These are phyloP conservation scores for Drosophila robusta DNA, from an alignment of 2,888 invertebrate genomes.

Conservation along the genomic window DNA sequence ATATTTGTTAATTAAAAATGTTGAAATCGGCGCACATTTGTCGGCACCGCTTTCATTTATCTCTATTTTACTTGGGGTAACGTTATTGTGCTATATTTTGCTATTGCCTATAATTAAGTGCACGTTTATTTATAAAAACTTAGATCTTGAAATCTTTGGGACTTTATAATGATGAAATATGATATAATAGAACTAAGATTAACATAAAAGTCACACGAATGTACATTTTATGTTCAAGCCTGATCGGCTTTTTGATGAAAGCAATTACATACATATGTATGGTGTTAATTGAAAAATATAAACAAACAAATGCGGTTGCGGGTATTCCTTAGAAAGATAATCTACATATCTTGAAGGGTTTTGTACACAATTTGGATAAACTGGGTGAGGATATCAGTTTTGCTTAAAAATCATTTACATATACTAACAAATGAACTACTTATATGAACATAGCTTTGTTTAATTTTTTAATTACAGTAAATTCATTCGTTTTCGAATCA, in stretches of 20 bases:
- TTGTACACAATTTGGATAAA: too few relatives aligned
- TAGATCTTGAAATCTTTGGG: not conserved
- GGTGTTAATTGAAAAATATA: too few relatives aligned
- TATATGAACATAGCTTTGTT: slow-evolving; percentile 8
- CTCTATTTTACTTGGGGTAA: not conserved
- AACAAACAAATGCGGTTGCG: too few relatives aligned
- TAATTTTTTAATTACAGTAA: slow-evolving; percentile 14
- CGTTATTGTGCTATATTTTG: slow-evolving; percentile 2
- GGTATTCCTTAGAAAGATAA: too few relatives aligned
- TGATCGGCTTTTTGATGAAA: too few relatives aligned
- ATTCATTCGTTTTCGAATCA: slow-evolving; percentile 21
- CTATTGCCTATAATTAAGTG: not conserved
- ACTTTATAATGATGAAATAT: too few relatives aligned
- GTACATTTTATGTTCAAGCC: too few relatives aligned
- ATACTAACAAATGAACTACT: not conserved
- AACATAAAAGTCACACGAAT: too few relatives aligned
- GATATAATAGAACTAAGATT: too few relatives aligned
- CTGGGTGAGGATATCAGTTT: too few relatives aligned
- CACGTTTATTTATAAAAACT: slow-evolving; percentile 1
- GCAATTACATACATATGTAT: too few relatives aligned
- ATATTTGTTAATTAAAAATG: slow-evolving; percentile 56
- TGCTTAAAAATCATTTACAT: not conserved
- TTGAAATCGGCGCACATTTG: slow-evolving; percentile 38
- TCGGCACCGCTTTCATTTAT: slow-evolving; percentile 48
- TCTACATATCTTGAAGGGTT: too few relatives aligned